A percentile compares a stretch with the other conserved stretches of the same genome.
phyloP scores from a whole-genome alignment of 1,140 invertebrate genomes.

The Probaryconus sp. region DNA sequence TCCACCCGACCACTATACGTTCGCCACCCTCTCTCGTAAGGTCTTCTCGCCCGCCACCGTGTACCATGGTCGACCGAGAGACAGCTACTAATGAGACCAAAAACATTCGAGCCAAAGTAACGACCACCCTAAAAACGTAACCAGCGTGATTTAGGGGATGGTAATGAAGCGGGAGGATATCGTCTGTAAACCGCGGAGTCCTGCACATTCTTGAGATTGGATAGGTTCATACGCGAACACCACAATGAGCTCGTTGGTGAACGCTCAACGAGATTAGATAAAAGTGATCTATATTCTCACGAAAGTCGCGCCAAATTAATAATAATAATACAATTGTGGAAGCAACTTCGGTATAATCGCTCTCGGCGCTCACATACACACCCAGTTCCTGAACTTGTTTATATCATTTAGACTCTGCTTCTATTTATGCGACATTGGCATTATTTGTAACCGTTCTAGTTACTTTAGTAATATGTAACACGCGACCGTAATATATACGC shows the following conservation, averaged over 20 bases:
- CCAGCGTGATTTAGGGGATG: slow-evolving; percentile 73
- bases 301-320: slow-evolving; percentile 17
- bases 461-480: background rate
- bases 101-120: slow-evolving; percentile 72
- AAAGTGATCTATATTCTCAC: slow-evolving; percentile 16
- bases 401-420: background rate
- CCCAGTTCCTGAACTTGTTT: background rate
- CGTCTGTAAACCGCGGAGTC: slow-evolving; percentile 46
- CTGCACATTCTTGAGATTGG: slow-evolving; percentile 36
- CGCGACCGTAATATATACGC: background rate
- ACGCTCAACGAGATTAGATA: slow-evolving; percentile 15
- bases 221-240: slow-evolving; percentile 28
- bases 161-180: slow-evolving; percentile 70
- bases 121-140: slow-evolving; percentile 75
- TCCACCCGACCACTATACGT: slow-evolving; percentile 54
- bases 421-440: background rate
- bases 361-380: background rate
- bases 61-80: slow-evolving; percentile 64
- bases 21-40: slow-evolving; percentile 36
- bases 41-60: slow-evolving; percentile 44
- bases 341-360: slow-evolving; percentile 11
- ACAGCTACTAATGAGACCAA: slow-evolving; percentile 76
- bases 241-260: slow-evolving; percentile 27
- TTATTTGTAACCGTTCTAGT: background rate
- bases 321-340: slow-evolving; percentile 10